Evolutionary conservation across 1,140 invertebrate species (phyloP), one percentile per base, ranked within the genome.

Genomic region (Scaptomyza montana): DNA sequence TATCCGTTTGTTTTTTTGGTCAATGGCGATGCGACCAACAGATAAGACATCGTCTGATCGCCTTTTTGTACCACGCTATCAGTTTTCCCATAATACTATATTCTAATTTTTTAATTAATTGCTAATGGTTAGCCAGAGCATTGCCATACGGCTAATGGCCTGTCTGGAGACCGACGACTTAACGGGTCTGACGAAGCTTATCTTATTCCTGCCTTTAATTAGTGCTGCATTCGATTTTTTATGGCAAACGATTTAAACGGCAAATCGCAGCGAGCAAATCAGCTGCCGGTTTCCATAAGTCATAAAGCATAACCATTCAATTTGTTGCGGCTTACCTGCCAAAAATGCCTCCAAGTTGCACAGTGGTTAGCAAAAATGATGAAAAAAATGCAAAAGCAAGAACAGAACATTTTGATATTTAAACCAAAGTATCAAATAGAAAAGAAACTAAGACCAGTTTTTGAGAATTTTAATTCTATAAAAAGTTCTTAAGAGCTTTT

Each of bases 31-130:
- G 80, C 63, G 73, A 51, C 61, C 39, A 9, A 43, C 16, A 55
- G 81, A 87, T 85, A 85, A 85, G 71, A 60, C 30, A 43, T 12
- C 12, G 2, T 25, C 2, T 25, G 21, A 25, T 25, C 2, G 21
- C 21, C 21, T 4, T 25, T 25, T 25, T 25, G 2, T 25, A 25
- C 30, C 4, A 30, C 21, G n/a, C 39, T 71, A 76, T 76, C 73
- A 61, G 67, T 71, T 51, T 55, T 51, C 55, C 49, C 53, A 13
- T 89, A 89, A 89, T 78, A 16, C 16, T 16, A 84, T 89, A 89
- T 89, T 89, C 85, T 84, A 89, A 80, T 89, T 89, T 89, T 89
- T 89, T 89, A 89, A 89, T 89, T 89, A 89, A 89, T 89, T 89
- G 85, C 80, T 89, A 89, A 89, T 89, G 85, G 84, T 89, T 89